A percentile compares a stretch with the other conserved stretches of the same genome.
phyloP scores from a whole-genome alignment of 1,140 invertebrate genomes.

The Cyclina sinensis region DNA sequence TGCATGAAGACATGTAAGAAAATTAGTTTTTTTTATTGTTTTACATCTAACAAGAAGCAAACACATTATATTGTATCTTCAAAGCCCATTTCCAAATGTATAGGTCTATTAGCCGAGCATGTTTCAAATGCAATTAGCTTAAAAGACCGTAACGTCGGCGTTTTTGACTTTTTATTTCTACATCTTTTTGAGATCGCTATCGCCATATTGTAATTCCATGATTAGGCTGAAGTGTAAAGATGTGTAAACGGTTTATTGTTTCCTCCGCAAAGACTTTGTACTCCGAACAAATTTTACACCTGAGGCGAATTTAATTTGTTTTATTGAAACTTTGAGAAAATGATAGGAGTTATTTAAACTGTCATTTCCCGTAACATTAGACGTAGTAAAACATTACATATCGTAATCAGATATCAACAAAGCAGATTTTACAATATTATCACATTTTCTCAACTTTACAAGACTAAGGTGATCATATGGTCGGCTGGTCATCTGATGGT shows the following conservation, averaged over 20 bases:
- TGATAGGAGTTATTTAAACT: constrained; percentile 34
- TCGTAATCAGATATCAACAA: constrained; percentile 33
- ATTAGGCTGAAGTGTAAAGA: constrained; percentile 32
- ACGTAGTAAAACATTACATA: constrained; percentile 8
- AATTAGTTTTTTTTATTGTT: no score
- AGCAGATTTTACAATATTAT: constrained; percentile 38
- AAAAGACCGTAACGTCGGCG: neutral
- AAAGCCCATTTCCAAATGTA: no score
- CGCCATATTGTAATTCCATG: constrained; percentile 38
- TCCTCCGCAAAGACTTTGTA: constrained; percentile 10
- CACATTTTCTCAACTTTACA: constrained; percentile 14
- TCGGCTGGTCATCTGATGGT: neutral
- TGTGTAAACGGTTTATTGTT: constrained; percentile 58
- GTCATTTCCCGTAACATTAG: constrained; percentile 53
- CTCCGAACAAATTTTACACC: constrained; percentile 26
- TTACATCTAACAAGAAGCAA: neutral
- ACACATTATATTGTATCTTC: neutral
- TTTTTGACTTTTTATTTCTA: neutral
- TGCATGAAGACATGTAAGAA: no score
- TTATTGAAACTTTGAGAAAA: constrained; percentile 3
- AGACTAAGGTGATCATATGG: constrained; percentile 6
- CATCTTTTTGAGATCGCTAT: constrained; percentile 39
- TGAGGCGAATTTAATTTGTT: constrained; percentile 36
- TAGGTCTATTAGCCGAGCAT: no score
- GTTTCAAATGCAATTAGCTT: neutral